Conservation (phyloP, 2,113 vertebrate species). For the Cynoglossus semilaevis region DNA sequence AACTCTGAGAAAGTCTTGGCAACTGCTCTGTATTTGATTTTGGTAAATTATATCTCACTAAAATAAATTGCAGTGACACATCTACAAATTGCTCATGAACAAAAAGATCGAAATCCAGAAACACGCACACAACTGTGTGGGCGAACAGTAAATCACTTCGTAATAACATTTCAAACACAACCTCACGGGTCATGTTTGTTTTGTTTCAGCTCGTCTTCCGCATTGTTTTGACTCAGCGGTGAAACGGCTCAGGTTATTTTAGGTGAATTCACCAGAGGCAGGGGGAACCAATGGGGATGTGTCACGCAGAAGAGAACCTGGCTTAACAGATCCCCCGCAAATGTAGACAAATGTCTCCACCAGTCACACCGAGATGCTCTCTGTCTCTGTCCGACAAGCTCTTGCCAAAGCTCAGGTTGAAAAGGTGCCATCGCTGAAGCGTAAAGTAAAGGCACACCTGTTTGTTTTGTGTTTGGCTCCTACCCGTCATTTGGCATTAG, state of each 20-base stretch:
- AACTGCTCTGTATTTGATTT: conserved; percentile 29
- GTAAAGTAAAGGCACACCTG: conserved; percentile 53
- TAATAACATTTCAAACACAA: conserved; percentile 9
- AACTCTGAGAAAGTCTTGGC: conserved; percentile 1
- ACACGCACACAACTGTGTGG: background rate
- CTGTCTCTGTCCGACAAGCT: conserved; percentile 1
- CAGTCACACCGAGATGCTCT: conserved; percentile 30
- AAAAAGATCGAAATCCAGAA: conserved; percentile 4
- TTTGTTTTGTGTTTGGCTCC: conserved; percentile 60
- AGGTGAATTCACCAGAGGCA: conserved; percentile 42
- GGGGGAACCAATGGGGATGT: conserved; percentile 17
- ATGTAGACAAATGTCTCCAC: conserved; percentile 35
- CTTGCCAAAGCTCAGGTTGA: background rate
- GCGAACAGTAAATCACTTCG: background rate
- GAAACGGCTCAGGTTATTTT: conserved; percentile 6
- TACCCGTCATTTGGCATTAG: conserved; percentile 51
- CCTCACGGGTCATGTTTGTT: conserved; percentile 33
- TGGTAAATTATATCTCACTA: conserved; percentile 19
- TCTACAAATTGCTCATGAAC: conserved; percentile 2
- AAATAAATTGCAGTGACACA: conserved; percentile 5
- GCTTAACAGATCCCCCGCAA: conserved; percentile 9
- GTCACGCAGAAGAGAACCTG: conserved; percentile 33
- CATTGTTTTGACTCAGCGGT: conserved; percentile 13
- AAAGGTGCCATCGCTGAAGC: conserved; percentile 27
- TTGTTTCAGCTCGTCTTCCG: conserved; percentile 25